Percentiles rank a stretch among this genome's conserved stretches.
phyloP scores from a whole-genome alignment of 2,797 vertebrate genomes.

The Avahi laniger region DNA sequence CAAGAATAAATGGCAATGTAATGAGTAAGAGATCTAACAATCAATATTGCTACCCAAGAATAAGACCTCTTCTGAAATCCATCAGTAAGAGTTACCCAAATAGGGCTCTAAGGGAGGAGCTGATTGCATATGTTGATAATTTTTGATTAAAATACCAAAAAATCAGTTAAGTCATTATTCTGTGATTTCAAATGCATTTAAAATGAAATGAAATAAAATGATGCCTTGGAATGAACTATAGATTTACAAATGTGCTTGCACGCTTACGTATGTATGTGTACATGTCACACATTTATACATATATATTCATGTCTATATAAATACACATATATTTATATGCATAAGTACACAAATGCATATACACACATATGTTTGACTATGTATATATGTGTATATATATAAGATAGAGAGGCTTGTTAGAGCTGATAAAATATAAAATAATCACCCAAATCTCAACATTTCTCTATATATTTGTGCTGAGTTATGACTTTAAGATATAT shows the following conservation, averaged over 20 bases:
- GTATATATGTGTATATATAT: not conserved
- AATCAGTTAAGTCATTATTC: not conserved
- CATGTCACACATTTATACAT: not conserved
- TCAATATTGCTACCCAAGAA: not conserved
- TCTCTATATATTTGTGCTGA: not conserved
- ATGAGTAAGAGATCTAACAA: not conserved
- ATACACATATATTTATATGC: not conserved
- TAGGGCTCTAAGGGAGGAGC: not conserved
- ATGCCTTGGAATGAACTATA: not conserved
- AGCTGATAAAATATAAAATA: not conserved
- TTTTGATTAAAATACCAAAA: not conserved
- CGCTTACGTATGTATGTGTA: not conserved
- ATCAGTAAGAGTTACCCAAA: not conserved
- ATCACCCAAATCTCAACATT: not conserved
- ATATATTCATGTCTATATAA: not conserved
- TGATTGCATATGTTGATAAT: not conserved
- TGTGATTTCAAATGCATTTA: not conserved
- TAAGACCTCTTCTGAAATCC: not conserved
- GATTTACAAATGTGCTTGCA: not conserved
- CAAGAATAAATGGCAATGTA: not conserved
- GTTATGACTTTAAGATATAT: not conserved
- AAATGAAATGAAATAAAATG: not conserved
- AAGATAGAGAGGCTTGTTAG: not conserved
- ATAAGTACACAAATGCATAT: not conserved
- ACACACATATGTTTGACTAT: not conserved